Base-by-base conservation (phyloP, 2,888 invertebrate species). In the Ferdinandea cuprea region DNA sequence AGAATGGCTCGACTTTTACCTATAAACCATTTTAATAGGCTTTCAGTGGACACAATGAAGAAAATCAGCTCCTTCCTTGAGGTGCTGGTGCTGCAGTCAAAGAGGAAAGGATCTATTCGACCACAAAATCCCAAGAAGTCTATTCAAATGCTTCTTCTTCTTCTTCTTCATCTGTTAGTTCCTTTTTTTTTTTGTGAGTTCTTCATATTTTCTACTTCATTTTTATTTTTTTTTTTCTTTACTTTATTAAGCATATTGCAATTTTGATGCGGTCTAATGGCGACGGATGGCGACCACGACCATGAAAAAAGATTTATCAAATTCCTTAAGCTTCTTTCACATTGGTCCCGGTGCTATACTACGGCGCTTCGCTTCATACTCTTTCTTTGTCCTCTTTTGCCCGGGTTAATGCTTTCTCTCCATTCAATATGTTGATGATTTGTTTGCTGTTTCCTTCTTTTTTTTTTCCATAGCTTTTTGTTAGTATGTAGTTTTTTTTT, bases 401-500 rank as follows among this genome's bases (percentile, higher is more conserved):
- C 21, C 46, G 77, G 81, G 76, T 81, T 81, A 71, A 77, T 77
- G 65, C 81, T 77, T 81, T 65, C 46, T 28, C 50, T 54, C 65
- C 44, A 65, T 71, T 81, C 81, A 81, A 81, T 81, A 81, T 71
- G 81, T 77, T 77, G 71, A 71, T 81, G 77, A 71, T 81, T 81
- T 77, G 77, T 71, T 77, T 71, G 54, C 52, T 65, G n/a, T 42
- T 68, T 71, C 17, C 50, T 69, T 28, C 17, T 9, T 35, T 35
- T 19, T 8, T 56, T 35, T n/a, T 69, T 15, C 8, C 35, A 42
- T 32, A 28, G n/a, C 19, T 44, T 13, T 40, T 66, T 17, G 35
- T 32, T 35, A 19, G 50, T 13, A 3, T 40, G 15, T 13, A 44
- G 37, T 25, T 11, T 2, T 8, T 61, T 44, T 30, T 35, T 19